phyloP scores from a whole-genome alignment of 2,888 invertebrate genomes.

The Stratiomys singularior region DNA sequence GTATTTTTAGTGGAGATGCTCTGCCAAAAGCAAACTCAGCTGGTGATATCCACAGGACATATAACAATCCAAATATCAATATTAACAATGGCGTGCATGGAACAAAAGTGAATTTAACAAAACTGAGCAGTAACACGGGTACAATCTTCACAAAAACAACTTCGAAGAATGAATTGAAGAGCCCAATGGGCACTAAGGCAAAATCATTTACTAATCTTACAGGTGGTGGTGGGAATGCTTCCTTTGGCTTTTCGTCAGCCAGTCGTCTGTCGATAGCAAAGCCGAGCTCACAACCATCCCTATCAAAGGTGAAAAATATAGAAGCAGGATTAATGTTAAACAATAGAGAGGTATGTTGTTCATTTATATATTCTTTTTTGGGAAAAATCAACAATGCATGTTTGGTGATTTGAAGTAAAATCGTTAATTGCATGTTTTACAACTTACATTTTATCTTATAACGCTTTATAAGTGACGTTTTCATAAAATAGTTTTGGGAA shows the following conservation, averaged over 20 bases:
- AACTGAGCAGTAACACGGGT: slow-evolving; percentile 1
- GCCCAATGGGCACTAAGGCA: slow-evolving; percentile 65
- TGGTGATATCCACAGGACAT: slow-evolving; percentile 55
- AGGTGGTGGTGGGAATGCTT: slow-evolving; percentile 55
- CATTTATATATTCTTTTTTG: not conserved
- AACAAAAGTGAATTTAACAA: not conserved
- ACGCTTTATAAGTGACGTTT: too few species aligned
- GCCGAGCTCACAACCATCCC: slow-evolving; percentile 55
- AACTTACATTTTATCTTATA: too few species aligned
- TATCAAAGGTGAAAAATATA: slow-evolving; percentile 46
- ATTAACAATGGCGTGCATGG: not conserved
- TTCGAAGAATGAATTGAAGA: slow-evolving; percentile 55
- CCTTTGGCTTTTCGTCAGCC: slow-evolving; percentile 47
- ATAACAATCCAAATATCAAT: slow-evolving; percentile 2
- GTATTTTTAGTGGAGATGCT: slow-evolving; percentile 53
- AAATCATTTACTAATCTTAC: slow-evolving; percentile 65
- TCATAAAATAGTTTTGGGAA: too few species aligned
- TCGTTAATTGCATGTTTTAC: too few species aligned
- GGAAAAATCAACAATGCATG: not conserved
- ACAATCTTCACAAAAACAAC: not conserved
- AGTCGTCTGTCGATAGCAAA: slow-evolving; percentile 48
- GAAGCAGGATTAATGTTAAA: slow-evolving; percentile 52
- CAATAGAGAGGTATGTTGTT: slow-evolving; percentile 54
- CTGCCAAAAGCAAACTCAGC: slow-evolving; percentile 61
- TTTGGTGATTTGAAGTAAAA: not conserved